Conservation (phyloP, 2,888 invertebrate genomes). For the Halictus ligatus region DNA sequence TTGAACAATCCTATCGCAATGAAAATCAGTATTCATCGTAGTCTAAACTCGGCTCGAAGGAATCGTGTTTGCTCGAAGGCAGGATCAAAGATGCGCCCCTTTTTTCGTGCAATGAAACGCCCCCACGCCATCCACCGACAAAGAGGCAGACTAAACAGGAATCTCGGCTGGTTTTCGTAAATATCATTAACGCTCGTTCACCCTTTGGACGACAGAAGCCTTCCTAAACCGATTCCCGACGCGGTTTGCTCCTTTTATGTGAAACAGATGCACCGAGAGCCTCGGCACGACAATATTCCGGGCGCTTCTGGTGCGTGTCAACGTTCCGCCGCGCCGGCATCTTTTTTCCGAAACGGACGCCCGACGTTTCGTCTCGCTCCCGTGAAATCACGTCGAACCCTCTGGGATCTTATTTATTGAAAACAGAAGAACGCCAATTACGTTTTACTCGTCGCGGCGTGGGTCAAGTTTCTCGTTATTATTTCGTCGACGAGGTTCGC, state of each 20-base stretch:
- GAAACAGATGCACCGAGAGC: conserved; percentile 74
- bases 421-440: conserved; percentile 73
- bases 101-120: conserved; percentile 17
- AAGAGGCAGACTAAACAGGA: conserved; percentile 65
- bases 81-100: conserved; percentile 8
- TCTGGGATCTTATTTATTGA: conserved; percentile 75
- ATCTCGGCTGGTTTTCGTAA: conserved; percentile 48
- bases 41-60: neutral
- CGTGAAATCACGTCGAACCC: conserved; percentile 65
- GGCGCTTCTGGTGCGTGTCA: conserved; percentile 70
- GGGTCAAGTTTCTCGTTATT: conserved; percentile 73
- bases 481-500: conserved; percentile 63
- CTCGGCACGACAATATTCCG: conserved; percentile 45
- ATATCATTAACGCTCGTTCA: conserved; percentile 60
- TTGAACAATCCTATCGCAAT: neutral
- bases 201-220: conserved; percentile 66
- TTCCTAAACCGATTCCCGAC: conserved; percentile 48
- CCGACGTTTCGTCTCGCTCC: conserved; percentile 27
- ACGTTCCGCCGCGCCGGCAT: conserved; percentile 53
- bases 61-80: neutral
- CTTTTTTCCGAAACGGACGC: conserved; percentile 63
- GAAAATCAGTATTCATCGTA: neutral
- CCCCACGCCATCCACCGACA: conserved; percentile 9
- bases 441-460: conserved; percentile 10
- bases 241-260: conserved; percentile 71